Conservation (phyloP, 30 jellyfish, hydroid and myxozoan species). For the Turritopsis rubra region DNA sequence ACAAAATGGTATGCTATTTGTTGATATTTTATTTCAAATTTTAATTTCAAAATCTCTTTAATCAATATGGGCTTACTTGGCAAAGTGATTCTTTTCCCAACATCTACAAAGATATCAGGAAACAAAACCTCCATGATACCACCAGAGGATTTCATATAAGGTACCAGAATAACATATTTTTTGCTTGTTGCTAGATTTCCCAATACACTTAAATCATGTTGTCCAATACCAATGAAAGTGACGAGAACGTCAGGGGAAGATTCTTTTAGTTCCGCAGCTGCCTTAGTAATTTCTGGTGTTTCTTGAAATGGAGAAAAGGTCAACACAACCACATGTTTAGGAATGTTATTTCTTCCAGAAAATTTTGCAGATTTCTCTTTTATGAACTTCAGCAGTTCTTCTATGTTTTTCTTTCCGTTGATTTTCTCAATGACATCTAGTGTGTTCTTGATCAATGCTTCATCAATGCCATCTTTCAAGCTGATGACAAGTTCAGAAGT, state of each 20-base stretch:
- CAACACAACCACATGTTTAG: not conserved
- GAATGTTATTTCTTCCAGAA: not conserved
- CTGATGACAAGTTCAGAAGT: conserved; percentile 21
- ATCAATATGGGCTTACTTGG: not conserved
- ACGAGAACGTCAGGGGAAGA: not conserved
- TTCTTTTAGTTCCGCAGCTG: not conserved
- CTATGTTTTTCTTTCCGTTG: conserved; percentile 10
- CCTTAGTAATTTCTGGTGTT: not conserved
- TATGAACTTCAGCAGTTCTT: not conserved
- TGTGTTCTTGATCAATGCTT: not conserved
- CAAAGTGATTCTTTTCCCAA: not conserved
- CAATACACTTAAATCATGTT: not conserved
- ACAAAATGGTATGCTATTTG: not conserved
- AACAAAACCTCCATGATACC: not conserved
- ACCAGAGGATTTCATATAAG: not conserved
- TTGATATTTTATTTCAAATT: no score
- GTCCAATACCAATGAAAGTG: conserved; percentile 7
- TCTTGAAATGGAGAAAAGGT: not conserved
- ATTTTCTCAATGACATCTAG: conserved; percentile 9
- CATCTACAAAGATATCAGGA: not conserved
- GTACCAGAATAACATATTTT: not conserved
- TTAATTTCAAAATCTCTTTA: no score
- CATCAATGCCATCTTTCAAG: conserved; percentile 38
- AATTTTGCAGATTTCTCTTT: not conserved
- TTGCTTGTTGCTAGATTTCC: not conserved